phyloP scores from a whole-genome alignment of 2,113 vertebrate genomes.

The Alces alces region DNA sequence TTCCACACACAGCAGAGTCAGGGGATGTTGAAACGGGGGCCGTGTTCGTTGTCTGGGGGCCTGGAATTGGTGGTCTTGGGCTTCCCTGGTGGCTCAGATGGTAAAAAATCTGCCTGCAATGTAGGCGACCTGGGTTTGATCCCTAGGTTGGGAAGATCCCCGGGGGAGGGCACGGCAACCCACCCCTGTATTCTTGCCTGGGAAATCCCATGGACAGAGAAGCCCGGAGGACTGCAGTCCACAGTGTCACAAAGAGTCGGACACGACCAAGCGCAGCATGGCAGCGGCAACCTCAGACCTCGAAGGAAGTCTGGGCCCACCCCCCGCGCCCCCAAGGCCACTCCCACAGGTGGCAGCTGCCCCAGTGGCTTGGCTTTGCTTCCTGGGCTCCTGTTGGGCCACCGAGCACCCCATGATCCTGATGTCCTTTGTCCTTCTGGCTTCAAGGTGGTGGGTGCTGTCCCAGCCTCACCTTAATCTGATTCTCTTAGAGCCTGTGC shows the following conservation, averaged over 20 bases:
- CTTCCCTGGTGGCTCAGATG: background rate
- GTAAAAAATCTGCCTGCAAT: background rate
- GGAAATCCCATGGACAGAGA: background rate
- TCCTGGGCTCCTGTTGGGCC: fast-evolving
- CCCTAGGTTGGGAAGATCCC: background rate
- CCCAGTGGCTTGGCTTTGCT: background rate
- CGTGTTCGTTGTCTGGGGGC: background rate
- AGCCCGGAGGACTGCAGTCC: background rate
- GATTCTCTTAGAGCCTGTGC: background rate
- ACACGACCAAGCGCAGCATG: background rate
- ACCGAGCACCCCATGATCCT: fast-evolving
- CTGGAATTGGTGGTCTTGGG: background rate
- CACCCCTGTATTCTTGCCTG: background rate
- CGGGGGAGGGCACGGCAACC: background rate
- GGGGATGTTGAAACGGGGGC: fast-evolving
- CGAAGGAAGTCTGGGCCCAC: background rate
- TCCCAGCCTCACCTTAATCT: background rate
- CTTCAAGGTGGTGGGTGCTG: background rate
- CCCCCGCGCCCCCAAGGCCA: fast-evolving
- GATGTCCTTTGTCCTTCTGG: background rate
- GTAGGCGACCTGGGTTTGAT: background rate
- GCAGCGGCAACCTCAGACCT: background rate
- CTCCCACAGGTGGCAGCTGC: background rate
- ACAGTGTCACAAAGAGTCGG: background rate
- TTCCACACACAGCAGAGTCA: fast-evolving